Evolutionary conservation across 2,113 vertebrate species (phyloP), one percentile per base, ranked within the genome.

Genomic region (Uria aalge): DNA sequence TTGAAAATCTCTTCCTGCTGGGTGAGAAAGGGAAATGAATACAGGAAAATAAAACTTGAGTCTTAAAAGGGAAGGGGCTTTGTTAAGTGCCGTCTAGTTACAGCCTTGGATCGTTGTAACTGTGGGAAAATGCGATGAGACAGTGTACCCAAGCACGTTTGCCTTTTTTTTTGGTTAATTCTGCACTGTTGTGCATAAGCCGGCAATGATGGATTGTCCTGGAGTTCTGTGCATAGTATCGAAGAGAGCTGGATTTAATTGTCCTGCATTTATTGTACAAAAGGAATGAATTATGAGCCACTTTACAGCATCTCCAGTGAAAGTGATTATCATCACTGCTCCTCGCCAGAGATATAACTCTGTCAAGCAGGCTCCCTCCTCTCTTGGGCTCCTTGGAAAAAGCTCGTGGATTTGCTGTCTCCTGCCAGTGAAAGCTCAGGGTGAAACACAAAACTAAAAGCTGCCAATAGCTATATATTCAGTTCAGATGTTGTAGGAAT

Each of bases 281-380:
- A 96, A 97, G 94, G 94, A 95, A 94, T 95, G 95, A 97, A 48
- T 98, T 97, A 97, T 91, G 92, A 94, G 82, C 80, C 92, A 95
- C 91, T 97, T 96, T 93, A 96, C 94, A 96, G 85, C 96, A 97
- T 96, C 97, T 96, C 95, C 79, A 97, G 96, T 97, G 97, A 97
- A 98, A 97, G 94, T 97, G 97, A 97, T 97, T 97, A 97, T 97
- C 95, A 95, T 91, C 71, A 15, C 71, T 85, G 89, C 71, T 95
- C 74, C 84, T 96, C 40, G 91, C 97, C 94, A 97, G 97, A 97
- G 97, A 97, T 97, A 95, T 96, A 96, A 97, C 94, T 96, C 96
- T 97, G 97, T 98, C 96, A 97, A 83, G 85, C 74, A 73, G 41
- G 72, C 85, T 95, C 97, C 77, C 88, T 96, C 71, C 92, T 93